Base-by-base conservation (phyloP, 2,797 vertebrate genomes). In the Echeneis naucrates region DNA sequence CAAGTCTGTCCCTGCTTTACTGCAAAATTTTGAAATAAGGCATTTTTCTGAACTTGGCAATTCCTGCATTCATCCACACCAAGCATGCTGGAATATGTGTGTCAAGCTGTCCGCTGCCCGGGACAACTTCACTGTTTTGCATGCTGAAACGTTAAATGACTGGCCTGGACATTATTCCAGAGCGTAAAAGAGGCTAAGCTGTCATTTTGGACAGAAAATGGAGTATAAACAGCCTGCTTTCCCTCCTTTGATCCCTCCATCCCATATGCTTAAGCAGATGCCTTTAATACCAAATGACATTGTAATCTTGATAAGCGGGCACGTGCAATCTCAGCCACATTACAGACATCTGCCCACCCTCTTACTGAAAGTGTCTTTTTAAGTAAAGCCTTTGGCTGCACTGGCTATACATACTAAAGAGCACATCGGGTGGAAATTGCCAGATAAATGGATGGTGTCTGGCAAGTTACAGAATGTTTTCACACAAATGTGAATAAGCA, bases 251-350 rank as follows among this genome's bases (percentile, higher is more conserved):
- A 88, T 80, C 76, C 78, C 17, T 51, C 16, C 55, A 64, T 75
- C 73, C 58, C 78, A 55, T 86, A 68, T 87, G 67, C 68, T 62
- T 59, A 68, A 85, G 50, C 81, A 74, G 72, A 82, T 53, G 69
- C 63, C 51, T 69, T 77, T 82, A 85, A 85, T 81, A 72, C 76
- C 55, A 78, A 78, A 67, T 76, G 54, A 81, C 79, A 77, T 74
- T 68, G 61, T 88, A 82, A 86, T 89, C 80, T 85, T 50, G 53
- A 82, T 75, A 75, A 78, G 68, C 63, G 3, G 79, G 68, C 56
- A 27, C 72, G 64, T 75, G 37, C 86, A 81, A 88, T 89, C 77
- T 83, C 66, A 56, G 64, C 37, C 14, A 38, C 63, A 66, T 72
- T 75, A 67, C 44, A 67, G 63, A 68, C 78, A 76, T 85, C 77